Evolutionary conservation across 1,140 invertebrate genomes (phyloP), one percentile per base, ranked within the genome.

Genomic region (Bombus terrestris): DNA sequence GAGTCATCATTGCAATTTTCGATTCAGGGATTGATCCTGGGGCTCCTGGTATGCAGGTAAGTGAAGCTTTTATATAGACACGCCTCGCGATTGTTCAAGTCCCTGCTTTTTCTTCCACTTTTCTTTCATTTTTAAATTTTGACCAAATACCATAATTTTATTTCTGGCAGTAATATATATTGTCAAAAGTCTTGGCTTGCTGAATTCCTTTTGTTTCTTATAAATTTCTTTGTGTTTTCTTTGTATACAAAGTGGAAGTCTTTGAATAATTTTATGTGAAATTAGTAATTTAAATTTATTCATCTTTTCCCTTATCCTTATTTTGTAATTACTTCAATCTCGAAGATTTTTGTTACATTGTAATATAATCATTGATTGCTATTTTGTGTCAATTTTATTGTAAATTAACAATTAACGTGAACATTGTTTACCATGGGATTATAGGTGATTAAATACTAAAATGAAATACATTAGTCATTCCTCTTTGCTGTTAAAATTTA

Each of bases 1-100:
- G 97, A 92, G 97, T 98, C 57, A 95, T 98, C 88, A 99, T 99
- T 93, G 99, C 99, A 66, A 98, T 99, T 93, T 97, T 99, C 86
- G 99, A 99, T 96, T 99, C 99, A 53, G 99, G 99, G 32, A 98
- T 99, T 82, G 99, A 99, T 96, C 99, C 99, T 62, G 98, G 98
- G 71, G 98, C 98, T 28, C 96, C 97, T 83, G 99, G 99, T 83
- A 96, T 99, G 90, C 97, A 99, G 97, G 99, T 99, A 96, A 95
- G 93, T 92, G 47, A 94, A 92, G 74, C 41, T 84, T 83, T 85
- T 62, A 37, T 32, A 41, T n/a, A 68, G 85, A 81, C 84, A 90
- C 89, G 76, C 87, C 90, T 91, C 39, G 12, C 66, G 43, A 72
- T 83, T 83, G 10, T 68, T n/a, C 41, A 66, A 81, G 68, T 57